These are phyloP conservation scores for Clepsis dumicolana DNA, from an alignment of 2,888 invertebrate genomes.

Conservation along the genomic window DNA sequence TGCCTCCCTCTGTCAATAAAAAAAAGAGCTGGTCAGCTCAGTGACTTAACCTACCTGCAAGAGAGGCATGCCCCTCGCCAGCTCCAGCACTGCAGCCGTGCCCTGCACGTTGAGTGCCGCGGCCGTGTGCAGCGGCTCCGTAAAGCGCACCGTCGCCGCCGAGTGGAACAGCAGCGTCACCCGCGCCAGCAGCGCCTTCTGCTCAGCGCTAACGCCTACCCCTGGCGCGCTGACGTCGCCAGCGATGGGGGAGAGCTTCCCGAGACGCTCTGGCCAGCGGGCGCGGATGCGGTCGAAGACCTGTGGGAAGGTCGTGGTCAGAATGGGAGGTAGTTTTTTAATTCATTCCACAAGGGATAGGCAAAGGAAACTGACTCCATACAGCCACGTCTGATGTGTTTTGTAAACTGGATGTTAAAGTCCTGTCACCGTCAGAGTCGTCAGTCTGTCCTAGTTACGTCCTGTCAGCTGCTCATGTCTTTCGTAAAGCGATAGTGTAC, in stretches of 20 bases:
- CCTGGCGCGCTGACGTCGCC: constrained; percentile 92
- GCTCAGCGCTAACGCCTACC: constrained; percentile 89
- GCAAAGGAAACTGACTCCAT: too few relatives aligned
- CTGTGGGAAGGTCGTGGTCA: constrained; percentile 64
- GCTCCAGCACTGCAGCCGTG: constrained; percentile 92
- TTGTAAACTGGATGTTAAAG: too few relatives aligned
- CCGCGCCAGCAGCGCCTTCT: constrained; percentile 87
- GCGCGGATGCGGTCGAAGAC: constrained; percentile 90
- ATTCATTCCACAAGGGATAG: too few relatives aligned
- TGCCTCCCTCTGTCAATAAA: too few relatives aligned
- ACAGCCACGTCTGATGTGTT: too few relatives aligned
- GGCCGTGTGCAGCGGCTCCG: constrained; percentile 95
- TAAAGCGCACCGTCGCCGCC: constrained; percentile 98
- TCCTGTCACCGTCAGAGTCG: too few relatives aligned
- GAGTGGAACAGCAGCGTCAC: constrained; percentile 97
- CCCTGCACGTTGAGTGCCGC: constrained; percentile 96
- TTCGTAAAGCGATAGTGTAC: too few relatives aligned
- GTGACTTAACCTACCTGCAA: constrained; percentile 86
- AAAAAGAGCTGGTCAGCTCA: too few relatives aligned
- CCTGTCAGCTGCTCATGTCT: too few relatives aligned
- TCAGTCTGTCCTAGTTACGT: too few relatives aligned
- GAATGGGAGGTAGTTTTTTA: too few relatives aligned
- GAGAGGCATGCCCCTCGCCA: constrained; percentile 93
- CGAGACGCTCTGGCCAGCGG: constrained; percentile 87
- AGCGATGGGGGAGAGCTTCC: constrained; percentile 89